Evolutionary conservation across 2,797 vertebrate species (phyloP).

Genomic region (Characodon lateralis): DNA sequence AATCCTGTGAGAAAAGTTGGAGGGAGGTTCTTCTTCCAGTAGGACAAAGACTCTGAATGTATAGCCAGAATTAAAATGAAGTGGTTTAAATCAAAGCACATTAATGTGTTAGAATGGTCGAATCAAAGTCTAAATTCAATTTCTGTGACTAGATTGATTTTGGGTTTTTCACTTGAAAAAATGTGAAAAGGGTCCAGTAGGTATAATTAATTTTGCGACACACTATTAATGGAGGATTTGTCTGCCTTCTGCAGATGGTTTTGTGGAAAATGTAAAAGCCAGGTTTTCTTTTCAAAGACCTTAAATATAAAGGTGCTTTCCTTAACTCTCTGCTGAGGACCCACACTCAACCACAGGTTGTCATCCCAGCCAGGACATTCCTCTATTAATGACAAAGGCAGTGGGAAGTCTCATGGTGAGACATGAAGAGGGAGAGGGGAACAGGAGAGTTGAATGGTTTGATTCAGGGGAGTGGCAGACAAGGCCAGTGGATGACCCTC

Average conservation of each 20-base stretch:
- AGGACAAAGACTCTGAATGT: neutral
- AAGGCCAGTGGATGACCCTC: constrained; percentile 45
- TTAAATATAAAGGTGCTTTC: constrained; percentile 34
- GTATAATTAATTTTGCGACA: neutral
- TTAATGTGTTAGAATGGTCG: neutral
- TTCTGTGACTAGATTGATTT: neutral
- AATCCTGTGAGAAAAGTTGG: neutral
- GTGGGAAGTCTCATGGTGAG: constrained; percentile 59
- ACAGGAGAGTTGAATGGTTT: constrained; percentile 57
- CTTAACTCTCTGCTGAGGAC: constrained; percentile 37
- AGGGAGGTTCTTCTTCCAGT: neutral
- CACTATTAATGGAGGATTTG: neutral
- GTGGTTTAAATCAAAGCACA: neutral
- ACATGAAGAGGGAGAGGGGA: constrained; percentile 55
- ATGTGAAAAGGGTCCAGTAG: neutral
- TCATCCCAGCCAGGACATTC: constrained; percentile 62
- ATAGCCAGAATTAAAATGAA: neutral
- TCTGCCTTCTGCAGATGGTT: constrained; percentile 11
- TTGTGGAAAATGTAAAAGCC: constrained; percentile 19
- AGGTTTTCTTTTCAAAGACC: constrained; percentile 32
- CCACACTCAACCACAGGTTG: constrained; percentile 49
- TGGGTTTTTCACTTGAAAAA: neutral
- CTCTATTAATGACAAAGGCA: constrained; percentile 68
- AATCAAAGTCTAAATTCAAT: neutral
- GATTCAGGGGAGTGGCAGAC: constrained; percentile 47